phyloP scores from a whole-genome alignment of 2,797 vertebrate species.

The Chaetodon trifasciatus region DNA sequence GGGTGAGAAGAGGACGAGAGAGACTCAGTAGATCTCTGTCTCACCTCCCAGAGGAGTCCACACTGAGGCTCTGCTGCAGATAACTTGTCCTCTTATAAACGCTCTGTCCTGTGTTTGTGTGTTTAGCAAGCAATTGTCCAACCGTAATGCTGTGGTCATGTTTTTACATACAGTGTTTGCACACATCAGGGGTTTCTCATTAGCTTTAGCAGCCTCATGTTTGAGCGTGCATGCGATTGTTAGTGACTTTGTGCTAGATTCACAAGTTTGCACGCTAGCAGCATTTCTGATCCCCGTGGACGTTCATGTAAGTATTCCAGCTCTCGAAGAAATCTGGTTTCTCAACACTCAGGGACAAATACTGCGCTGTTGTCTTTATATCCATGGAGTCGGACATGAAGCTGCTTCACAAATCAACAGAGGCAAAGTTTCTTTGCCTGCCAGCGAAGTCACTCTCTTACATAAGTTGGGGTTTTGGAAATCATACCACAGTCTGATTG shows the following conservation, averaged over 20 bases:
- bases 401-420: conserved; percentile 53
- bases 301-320: conserved; percentile 28
- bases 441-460: conserved; percentile 51
- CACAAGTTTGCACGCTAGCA: not conserved
- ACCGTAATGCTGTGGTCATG: not conserved
- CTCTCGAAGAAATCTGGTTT: conserved; percentile 19
- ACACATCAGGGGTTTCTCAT: not conserved
- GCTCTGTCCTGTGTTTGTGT: not conserved
- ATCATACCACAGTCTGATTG: conserved; percentile 29
- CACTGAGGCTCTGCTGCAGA: conserved; percentile 24
- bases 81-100: conserved; percentile 38
- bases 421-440: conserved; percentile 29
- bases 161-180: not conserved
- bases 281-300: conserved; percentile 5
- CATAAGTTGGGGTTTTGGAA: conserved; percentile 53
- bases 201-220: not conserved
- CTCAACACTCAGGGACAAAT: conserved; percentile 14
- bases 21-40: conserved; percentile 30
- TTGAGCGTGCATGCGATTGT: not conserved
- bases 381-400: conserved; percentile 24
- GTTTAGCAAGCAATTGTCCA: not conserved
- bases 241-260: not conserved
- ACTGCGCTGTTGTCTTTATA: conserved; percentile 10
- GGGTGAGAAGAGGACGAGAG: conserved; percentile 39
- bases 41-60: conserved; percentile 33